Evolutionary conservation across 2,888 invertebrate species (phyloP), one percentile per base, ranked within the genome.

Genomic region (Drosophila rubida): DNA sequence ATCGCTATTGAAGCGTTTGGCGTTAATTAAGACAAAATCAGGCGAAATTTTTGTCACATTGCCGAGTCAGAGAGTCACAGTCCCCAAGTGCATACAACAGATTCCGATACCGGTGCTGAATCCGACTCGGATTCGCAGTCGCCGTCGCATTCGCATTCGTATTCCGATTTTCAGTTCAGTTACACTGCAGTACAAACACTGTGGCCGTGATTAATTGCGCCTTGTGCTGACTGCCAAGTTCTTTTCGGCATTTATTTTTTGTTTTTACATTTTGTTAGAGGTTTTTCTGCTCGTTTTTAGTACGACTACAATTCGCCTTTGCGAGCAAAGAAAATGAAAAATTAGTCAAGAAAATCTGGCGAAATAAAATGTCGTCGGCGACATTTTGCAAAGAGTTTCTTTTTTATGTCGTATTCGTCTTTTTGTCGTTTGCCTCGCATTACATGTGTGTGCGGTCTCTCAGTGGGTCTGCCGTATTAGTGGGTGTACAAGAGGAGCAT

Each of bases 21-120:
- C 90, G 90, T 90, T 90, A 90, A 90, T 90, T 90, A 90, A 90
- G 90, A 90, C 90, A 90, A 90, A 90, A 90, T 90, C 91, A 90
- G 83, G 89, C 89, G 76, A 88, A 76, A 87, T 89, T 90, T 90
- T 90, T 90, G 89, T 87, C 90, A 90, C 90, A 87, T 90, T 76
- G 87, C 77, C 77, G 73, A 44, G 48, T 3, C 32, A 16, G 32
- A 27, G 14, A 50, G 62, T 22, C 67, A 39, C 41, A 66, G 42
- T 66, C 32, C 60, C 35, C 46, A 46, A 62, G 41, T 30, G 64
- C 68, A 44, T 32, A 8, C 44, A n/a, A 14, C 48, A 19, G 14
- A 27, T 39, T 55, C 19, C 2, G 25, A 41, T 23, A n/a, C 27
- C 5, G 7, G 35, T 14, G 2, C 13, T 7, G 30, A 42, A 30